These are phyloP conservation scores for Psittacula derbiana DNA, from an alignment of 2,797 vertebrate genomes.

Conservation along the genomic window DNA sequence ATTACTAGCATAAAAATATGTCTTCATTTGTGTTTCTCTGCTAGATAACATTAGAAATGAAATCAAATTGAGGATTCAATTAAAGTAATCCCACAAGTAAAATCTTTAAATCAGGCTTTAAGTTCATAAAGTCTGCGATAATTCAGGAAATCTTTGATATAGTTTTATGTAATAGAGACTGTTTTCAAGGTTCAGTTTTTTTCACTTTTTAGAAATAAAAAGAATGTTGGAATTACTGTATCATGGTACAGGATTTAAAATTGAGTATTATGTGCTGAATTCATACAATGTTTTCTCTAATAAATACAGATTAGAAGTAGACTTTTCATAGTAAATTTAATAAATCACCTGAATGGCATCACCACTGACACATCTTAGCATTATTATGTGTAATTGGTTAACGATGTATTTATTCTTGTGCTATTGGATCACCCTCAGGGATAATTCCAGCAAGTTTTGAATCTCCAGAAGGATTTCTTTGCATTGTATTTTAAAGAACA, in stretches of 20 bases:
- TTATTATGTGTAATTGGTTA: conserved; percentile 70
- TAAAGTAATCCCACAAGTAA: neutral
- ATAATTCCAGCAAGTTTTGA: conserved; percentile 61
- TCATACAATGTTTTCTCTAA: neutral
- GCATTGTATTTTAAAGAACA: conserved; percentile 21
- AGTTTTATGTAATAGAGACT: neutral
- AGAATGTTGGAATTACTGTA: neutral
- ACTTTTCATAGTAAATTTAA: conserved; percentile 29
- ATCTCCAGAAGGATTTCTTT: conserved; percentile 61
- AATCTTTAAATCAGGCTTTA: neutral
- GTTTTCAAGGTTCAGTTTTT: neutral
- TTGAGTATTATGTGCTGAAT: neutral
- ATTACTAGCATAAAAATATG: neutral
- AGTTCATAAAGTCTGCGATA: neutral
- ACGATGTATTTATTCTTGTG: conserved; percentile 66
- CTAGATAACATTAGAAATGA: neutral
- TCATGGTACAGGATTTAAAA: neutral
- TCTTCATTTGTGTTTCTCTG: neutral
- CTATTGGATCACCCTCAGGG: conserved; percentile 64
- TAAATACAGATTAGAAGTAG: conserved; percentile 27
- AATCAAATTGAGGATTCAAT: neutral
- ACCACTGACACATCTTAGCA: conserved; percentile 42
- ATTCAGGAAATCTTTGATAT: neutral
- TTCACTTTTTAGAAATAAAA: neutral
- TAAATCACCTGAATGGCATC: conserved; percentile 56